Percentiles rank a stretch among this genome's conserved stretches.
These are phyloP conservation scores for Heterotilapia buettikoferi DNA, from an alignment of 2,113 vertebrate genomes.

Conservation along the genomic window DNA sequence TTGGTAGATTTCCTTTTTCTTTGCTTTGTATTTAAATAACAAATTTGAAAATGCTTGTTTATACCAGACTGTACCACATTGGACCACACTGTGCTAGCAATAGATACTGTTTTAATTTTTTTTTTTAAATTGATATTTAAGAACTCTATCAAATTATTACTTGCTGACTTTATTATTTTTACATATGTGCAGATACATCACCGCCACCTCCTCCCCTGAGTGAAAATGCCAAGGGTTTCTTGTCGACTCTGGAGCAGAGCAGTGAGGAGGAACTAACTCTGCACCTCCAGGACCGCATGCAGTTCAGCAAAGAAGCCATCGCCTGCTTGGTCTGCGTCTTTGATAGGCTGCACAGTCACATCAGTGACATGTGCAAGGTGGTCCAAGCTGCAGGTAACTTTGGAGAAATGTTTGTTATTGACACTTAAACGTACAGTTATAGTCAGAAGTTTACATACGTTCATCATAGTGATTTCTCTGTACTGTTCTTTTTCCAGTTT, in stretches of 20 bases:
- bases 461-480: not conserved
- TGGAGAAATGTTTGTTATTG: not conserved
- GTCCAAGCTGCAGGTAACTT: constrained; percentile 74
- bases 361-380: constrained; percentile 78
- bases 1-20: not conserved
- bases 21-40: not conserved
- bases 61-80: not conserved
- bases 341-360: constrained; percentile 78
- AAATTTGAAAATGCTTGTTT: not conserved
- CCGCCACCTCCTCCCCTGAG: constrained; percentile 66
- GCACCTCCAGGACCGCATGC: constrained; percentile 84
- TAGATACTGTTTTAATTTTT: not conserved
- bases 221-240: constrained; percentile 79
- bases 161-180: not conserved
- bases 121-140: fast-evolving
- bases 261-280: constrained; percentile 83
- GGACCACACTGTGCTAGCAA: not conserved
- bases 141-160: not conserved
- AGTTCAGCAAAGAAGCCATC: constrained; percentile 84
- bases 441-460: not conserved
- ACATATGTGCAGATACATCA: constrained; percentile 25
- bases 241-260: constrained; percentile 81
- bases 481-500: not conserved
- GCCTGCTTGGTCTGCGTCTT: constrained; percentile 81
- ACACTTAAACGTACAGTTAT: not conserved